phyloP scores from a whole-genome alignment of 2,888 invertebrate species.

The Embidobia sp. region DNA sequence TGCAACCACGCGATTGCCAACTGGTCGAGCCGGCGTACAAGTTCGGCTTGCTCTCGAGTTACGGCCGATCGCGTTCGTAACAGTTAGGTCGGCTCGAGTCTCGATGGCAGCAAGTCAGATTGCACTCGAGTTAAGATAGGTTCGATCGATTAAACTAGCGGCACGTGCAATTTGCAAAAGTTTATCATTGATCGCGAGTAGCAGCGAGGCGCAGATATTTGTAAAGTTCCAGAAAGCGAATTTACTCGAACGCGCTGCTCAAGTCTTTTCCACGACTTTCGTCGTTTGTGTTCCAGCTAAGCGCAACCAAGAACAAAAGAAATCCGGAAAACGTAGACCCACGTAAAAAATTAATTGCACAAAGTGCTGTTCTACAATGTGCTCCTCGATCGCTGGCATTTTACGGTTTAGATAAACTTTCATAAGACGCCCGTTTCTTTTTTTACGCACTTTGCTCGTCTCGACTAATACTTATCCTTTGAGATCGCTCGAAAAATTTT shows the following conservation, averaged over 20 bases:
- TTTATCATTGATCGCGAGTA: slow-evolving; percentile 65
- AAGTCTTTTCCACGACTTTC: slow-evolving; percentile 45
- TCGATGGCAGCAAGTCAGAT: slow-evolving; percentile 64
- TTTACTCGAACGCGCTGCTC: slow-evolving; percentile 44
- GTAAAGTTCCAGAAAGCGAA: slow-evolving; percentile 60
- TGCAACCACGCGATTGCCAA: slow-evolving; percentile 77
- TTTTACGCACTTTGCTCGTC: slow-evolving; percentile 19
- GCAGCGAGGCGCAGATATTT: slow-evolving; percentile 58
- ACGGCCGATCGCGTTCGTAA: slow-evolving; percentile 69
- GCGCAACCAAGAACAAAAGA: slow-evolving; percentile 48
- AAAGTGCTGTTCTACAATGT: slow-evolving; percentile 41
- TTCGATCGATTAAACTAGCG: slow-evolving; percentile 69
- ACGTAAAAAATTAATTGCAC: slow-evolving; percentile 60
- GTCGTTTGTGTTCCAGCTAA: slow-evolving; percentile 17
- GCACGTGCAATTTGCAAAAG: slow-evolving; percentile 66
- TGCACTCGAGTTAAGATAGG: slow-evolving; percentile 63
- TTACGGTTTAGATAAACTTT: slow-evolving; percentile 46
- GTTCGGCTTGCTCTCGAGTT: slow-evolving; percentile 68
- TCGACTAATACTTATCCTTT: slow-evolving; percentile 20
- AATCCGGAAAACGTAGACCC: slow-evolving; percentile 1
- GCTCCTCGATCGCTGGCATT: slow-evolving; percentile 21
- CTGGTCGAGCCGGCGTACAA: slow-evolving; percentile 72
- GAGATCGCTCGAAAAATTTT: slow-evolving; percentile 13
- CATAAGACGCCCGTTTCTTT: slow-evolving; percentile 32
- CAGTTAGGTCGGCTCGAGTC: slow-evolving; percentile 58